Percentiles rank a stretch among this genome's conserved stretches.
Conservation (phyloP, 2,797 vertebrate genomes). For the Serranus cabrilla region DNA sequence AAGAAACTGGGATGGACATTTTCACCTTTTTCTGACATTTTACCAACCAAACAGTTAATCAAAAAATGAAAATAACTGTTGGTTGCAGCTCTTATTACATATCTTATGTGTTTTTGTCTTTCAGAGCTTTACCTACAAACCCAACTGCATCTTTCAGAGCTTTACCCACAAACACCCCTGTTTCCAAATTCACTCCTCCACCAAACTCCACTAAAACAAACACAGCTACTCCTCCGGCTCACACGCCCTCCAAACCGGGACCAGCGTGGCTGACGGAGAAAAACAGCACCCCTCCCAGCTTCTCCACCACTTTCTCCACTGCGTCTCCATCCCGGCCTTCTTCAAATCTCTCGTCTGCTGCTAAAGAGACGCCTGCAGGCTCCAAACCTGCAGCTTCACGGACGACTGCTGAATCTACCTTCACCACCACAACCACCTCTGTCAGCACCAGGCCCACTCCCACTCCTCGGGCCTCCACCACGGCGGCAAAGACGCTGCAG, state of each 20-base stretch:
- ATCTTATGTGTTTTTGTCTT: slow-evolving; percentile 10
- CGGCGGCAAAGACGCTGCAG: slow-evolving; percentile 83
- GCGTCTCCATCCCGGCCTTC: slow-evolving; percentile 17
- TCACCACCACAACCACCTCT: slow-evolving; percentile 10
- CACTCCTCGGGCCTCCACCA: slow-evolving; percentile 58
- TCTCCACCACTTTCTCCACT: slow-evolving; percentile 30
- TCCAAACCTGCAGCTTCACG: slow-evolving; percentile 36
- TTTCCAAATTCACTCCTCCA: slow-evolving; percentile 47
- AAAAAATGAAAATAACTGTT: too few species aligned
- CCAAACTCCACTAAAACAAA: slow-evolving; percentile 35
- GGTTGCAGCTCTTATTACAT: neutral
- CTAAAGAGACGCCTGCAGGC: neutral
- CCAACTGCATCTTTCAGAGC: slow-evolving; percentile 26
- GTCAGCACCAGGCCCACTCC: slow-evolving; percentile 30
- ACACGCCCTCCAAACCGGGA: slow-evolving; percentile 34
- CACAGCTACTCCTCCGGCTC: neutral
- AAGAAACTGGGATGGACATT: too few species aligned
- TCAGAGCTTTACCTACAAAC: slow-evolving; percentile 50
- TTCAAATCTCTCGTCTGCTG: slow-evolving; percentile 25
- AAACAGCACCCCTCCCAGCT: slow-evolving; percentile 31
- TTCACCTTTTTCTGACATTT: too few species aligned
- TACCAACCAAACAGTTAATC: too few species aligned
- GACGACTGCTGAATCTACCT: neutral
- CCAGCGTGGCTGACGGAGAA: slow-evolving; percentile 52
- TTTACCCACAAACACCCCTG: slow-evolving; percentile 47